Base-by-base conservation (phyloP, 2,888 invertebrate genomes). In the Trypoxylon attenuatum region DNA sequence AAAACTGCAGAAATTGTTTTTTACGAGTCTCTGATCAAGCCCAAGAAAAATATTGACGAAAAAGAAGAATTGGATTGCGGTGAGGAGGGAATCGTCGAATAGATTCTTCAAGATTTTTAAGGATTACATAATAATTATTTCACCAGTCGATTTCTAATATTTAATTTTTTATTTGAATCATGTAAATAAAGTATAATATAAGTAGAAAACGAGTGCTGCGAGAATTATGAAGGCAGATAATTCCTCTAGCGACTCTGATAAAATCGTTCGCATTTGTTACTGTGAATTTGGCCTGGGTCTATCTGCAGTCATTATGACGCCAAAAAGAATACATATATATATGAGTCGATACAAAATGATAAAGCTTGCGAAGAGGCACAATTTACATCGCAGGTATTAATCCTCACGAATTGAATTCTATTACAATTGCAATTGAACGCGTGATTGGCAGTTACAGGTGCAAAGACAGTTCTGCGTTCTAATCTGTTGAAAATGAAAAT, bases 21-120 rank as follows among this genome's bases (percentile, higher is more conserved):
- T 79, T 87, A 86, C 53, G 73, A 81, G 70, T 73, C 80, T 41
- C 68, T 84, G 18, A 82, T 82, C 16, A 69, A 79, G 25, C 75
- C 82, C 5, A 70, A 72, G 45, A 50, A 64, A 10, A 70, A 56
- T 25, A n/a, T n/a, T n/a, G n/a, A n/a, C n/a, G n/a, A n/a, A n/a
- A 25, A 10, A 19, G 56, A 62, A 27, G 64, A 79, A 47, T 51
- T 71, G 16, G 64, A 76, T 39, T 53, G 60, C 15, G 68, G 75
- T 16, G 52, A 66, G 13, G 81, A 82, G 55, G 71, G 54, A 52
- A 53, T 75, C 13, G 69, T 57, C 23, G 76, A 79, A 27, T 74
- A 42, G 49, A 38, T 8, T 43, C 51, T 8, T 16, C 22, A 18
- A 54, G 5, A 5, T 51, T 21, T 16, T 25, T 16, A 59, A 33